Conservation (phyloP, 2,113 vertebrate species). For the Mirounga angustirostris region DNA sequence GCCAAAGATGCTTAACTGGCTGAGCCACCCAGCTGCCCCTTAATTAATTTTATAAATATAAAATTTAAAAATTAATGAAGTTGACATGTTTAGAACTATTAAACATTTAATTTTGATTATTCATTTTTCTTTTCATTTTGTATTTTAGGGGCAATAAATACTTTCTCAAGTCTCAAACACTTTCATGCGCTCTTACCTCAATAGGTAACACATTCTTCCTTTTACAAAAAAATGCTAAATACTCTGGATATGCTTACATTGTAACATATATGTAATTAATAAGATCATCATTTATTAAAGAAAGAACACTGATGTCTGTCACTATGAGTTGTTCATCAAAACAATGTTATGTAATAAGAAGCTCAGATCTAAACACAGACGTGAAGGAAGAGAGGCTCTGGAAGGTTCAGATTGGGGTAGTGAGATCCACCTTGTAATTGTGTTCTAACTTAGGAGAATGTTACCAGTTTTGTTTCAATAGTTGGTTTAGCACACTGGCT, state of each 20-base stretch:
- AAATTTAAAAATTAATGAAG: constrained; percentile 12
- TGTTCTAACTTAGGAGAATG: background rate
- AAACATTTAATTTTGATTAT: background rate
- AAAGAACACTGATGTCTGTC: background rate
- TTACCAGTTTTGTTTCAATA: background rate
- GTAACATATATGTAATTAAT: background rate
- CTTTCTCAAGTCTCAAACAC: background rate
- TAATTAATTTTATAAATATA: background rate
- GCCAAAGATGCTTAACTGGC: background rate
- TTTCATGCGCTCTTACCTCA: background rate
- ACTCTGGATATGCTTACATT: background rate
- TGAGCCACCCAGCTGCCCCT: background rate
- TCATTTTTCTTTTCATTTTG: background rate
- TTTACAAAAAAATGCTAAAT: background rate
- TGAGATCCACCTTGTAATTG: no score
- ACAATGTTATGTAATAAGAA: background rate
- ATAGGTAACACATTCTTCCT: background rate
- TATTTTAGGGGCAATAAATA: background rate
- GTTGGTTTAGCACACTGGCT: background rate
- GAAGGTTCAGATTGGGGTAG: rapidly evolving
- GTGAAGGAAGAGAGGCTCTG: background rate
- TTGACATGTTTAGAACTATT: background rate
- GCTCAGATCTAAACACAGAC: background rate
- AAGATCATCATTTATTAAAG: background rate
- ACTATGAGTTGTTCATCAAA: background rate